Base-by-base conservation (phyloP, 2,797 vertebrate species). In the Malacoraja senta region DNA sequence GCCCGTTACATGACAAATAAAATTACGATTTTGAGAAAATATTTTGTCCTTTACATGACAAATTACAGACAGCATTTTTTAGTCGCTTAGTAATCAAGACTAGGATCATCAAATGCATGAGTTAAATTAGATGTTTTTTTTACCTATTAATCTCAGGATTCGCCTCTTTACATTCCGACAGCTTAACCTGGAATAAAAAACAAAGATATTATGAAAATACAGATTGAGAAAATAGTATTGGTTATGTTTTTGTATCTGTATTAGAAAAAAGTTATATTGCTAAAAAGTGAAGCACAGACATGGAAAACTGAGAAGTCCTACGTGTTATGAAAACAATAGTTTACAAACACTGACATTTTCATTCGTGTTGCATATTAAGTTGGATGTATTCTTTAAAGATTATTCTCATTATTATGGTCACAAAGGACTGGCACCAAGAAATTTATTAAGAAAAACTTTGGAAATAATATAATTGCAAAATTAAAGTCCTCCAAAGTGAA, bases 121-220 rank as follows among this genome's bases (percentile, higher is more conserved):
- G 65, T 91, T 91, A 53, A 74, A 58, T 58, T 74, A 76, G 13
- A 13, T 53, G n/a, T 35, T 88, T 6, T 24, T 72, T 65, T 92
- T 38, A 92, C 90, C 90, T 74, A 74, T 29, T 74, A 92, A 76
- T 53, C 29, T 92, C 26, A 76, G 38, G 38, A 92, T 24, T 92
- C 38, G 13, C 71, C 38, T 92, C 72, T 92, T 92, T 92, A 76
- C 90, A 92, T 92, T 92, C 90, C 90, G 38, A 53, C 24, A 76
- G 9, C 53, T 71, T 76, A 92, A 92, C 90, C 90, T 92, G 68
- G 38, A 29, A 92, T 74, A 12, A 92, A 92, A 12, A 74, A 92
- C 15, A 26, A 88, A 35, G 9, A n/a, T 38, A 58, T 76, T 74
- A 74, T 44, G 71, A 76, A 76, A 74, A 65, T 32, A 17, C n/a